phyloP scores from a whole-genome alignment of 2,888 invertebrate genomes.

The Clistopyga incitator region DNA sequence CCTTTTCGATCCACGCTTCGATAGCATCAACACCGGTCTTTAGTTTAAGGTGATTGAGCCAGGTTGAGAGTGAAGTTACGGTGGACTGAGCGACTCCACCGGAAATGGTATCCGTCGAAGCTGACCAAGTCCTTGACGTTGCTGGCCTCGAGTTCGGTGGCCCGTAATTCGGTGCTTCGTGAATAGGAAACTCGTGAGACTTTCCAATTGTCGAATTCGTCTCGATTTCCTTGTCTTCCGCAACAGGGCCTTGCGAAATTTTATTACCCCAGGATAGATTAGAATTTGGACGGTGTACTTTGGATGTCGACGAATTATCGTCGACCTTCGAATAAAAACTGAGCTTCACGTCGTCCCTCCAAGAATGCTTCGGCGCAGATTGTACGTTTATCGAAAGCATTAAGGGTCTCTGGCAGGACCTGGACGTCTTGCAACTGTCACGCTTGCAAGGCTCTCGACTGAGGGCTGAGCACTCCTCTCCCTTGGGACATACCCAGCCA shows the following conservation, averaged over 20 bases:
- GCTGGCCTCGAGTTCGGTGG: conserved; percentile 27
- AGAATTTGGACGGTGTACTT: background rate
- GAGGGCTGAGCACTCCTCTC: conserved; percentile 71
- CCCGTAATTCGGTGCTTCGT: conserved; percentile 47
- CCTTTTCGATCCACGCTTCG: conserved; percentile 72
- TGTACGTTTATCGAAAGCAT: conserved; percentile 18
- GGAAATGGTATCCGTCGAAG: conserved; percentile 35
- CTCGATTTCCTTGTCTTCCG: conserved; percentile 11
- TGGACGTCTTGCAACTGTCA: conserved; percentile 70
- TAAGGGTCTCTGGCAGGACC: conserved; percentile 71
- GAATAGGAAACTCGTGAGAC: conserved; percentile 15
- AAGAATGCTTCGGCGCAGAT: conserved; percentile 29
- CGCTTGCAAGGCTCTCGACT: conserved; percentile 67
- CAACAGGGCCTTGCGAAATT: background rate
- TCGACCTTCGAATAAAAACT: conserved; percentile 43
- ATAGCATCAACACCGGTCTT: conserved; percentile 74
- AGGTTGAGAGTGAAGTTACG: conserved; percentile 64
- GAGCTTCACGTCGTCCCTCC: conserved; percentile 44
- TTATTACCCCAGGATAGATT: conserved; percentile 1
- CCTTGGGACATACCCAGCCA: conserved; percentile 79
- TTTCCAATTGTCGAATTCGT: conserved; percentile 6
- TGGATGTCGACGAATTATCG: conserved; percentile 9
- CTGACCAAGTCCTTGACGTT: conserved; percentile 4
- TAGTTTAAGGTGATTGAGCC: conserved; percentile 73
- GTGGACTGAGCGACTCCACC: conserved; percentile 42